Percentiles rank a stretch among this genome's conserved stretches.
phyloP scores from a whole-genome alignment of 2,888 invertebrate species.

The Eulithis prunata region DNA sequence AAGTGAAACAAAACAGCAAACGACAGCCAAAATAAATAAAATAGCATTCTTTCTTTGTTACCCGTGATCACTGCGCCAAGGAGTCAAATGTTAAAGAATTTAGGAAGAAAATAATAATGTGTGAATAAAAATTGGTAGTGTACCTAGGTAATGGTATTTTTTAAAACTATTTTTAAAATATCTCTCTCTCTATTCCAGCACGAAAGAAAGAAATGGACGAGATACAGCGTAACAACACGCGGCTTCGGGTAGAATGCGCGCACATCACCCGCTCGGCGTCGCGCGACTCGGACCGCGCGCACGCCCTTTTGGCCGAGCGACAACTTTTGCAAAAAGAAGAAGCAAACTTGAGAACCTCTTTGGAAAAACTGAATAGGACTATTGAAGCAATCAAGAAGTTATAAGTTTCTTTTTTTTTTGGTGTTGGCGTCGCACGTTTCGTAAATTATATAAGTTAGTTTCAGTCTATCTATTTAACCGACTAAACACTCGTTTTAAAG shows the following conservation, averaged over 20 bases:
- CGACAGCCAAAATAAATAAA: too few species aligned
- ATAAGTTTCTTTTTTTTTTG: slow-evolving; percentile 2
- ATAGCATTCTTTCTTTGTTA: too few species aligned
- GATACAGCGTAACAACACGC: slow-evolving; percentile 74
- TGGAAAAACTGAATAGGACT: slow-evolving; percentile 58
- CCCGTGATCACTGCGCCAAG: too few species aligned
- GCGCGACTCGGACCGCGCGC: slow-evolving; percentile 66
- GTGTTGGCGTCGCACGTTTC: neutral
- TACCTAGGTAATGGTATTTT: too few species aligned
- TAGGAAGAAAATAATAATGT: too few species aligned
- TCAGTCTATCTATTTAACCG: too few species aligned
- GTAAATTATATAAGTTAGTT: too few species aligned
- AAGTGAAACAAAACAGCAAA: too few species aligned
- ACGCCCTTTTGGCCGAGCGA: slow-evolving; percentile 68
- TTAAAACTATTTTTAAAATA: neutral
- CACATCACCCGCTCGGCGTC: slow-evolving; percentile 77
- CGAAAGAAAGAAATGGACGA: slow-evolving; percentile 75
- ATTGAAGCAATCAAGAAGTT: slow-evolving; percentile 56
- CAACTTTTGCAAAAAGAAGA: slow-evolving; percentile 65
- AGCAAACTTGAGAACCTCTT: slow-evolving; percentile 49
- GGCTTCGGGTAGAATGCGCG: slow-evolving; percentile 76
- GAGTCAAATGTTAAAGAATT: too few species aligned
- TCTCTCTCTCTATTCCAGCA: slow-evolving; percentile 63
- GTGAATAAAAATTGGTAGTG: too few species aligned
- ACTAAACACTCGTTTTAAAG: too few species aligned